Evolutionary conservation across 2,888 invertebrate species (phyloP).

Genomic region (Epinotia bilunana): DNA sequence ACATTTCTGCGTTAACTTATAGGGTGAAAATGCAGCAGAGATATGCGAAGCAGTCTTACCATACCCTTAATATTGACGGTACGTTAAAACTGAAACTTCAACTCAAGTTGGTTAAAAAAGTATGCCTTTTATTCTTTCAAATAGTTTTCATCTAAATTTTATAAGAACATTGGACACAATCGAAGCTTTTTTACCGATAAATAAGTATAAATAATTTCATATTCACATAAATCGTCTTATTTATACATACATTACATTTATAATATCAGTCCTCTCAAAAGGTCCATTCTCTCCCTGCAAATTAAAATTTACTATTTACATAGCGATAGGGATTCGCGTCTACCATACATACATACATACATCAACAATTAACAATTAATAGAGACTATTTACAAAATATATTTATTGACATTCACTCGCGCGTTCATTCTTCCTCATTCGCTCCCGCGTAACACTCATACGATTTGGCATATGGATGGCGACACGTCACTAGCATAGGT

Average conservation of each 20-base stretch:
- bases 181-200: constrained; percentile 85
- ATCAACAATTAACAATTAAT: constrained; percentile 85
- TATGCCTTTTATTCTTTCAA: constrained; percentile 85
- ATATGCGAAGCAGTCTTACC: no score
- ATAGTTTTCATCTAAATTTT: constrained; percentile 85
- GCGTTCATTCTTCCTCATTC: constrained; percentile 72
- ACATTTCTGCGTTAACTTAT: neutral
- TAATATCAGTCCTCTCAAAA: constrained; percentile 85
- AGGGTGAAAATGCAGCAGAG: no score
- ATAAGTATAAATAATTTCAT: constrained; percentile 85
- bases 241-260: constrained; percentile 84
- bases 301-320: constrained; percentile 84
- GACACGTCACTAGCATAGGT: constrained; percentile 79
- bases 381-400: constrained; percentile 84
- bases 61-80: neutral
- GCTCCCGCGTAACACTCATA: constrained; percentile 72
- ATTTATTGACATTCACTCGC: constrained; percentile 70
- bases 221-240: constrained; percentile 84
- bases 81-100: constrained; percentile 53
- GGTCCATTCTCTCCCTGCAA: constrained; percentile 85
- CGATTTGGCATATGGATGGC: constrained; percentile 83
- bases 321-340: constrained; percentile 84
- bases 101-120: constrained; percentile 82
- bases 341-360: constrained; percentile 81
- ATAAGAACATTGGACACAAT: constrained; percentile 85